These are phyloP conservation scores for Phocides pigmalion DNA, from an alignment of 1,140 invertebrate genomes.

Conservation along the genomic window DNA sequence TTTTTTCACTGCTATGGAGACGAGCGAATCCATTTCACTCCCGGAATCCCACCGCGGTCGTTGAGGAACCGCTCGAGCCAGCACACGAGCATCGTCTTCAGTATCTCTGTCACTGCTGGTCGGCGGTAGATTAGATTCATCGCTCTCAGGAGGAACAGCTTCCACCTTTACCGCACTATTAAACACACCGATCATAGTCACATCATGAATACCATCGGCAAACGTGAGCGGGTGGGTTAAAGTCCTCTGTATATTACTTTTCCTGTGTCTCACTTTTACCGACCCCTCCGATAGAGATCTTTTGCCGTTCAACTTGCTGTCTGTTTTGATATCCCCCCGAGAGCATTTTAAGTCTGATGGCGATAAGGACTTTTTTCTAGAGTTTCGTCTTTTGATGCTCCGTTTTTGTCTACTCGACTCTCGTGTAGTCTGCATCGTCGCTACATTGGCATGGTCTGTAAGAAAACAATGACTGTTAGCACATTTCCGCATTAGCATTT, in stretches of 20 bases:
- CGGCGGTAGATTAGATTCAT: conserved; percentile 74
- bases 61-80: conserved; percentile 52
- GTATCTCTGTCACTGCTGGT: conserved; percentile 77
- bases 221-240: conserved; percentile 77
- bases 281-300: conserved; percentile 80
- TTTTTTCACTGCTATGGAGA: conserved; percentile 74
- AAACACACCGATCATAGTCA: conserved; percentile 63
- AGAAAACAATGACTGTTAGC: conserved; percentile 34
- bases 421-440: conserved; percentile 73
- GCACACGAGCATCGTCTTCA: conserved; percentile 67
- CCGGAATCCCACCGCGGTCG: conserved; percentile 74
- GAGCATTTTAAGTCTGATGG: conserved; percentile 79
- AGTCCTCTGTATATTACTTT: conserved; percentile 78
- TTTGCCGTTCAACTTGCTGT: conserved; percentile 68
- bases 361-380: conserved; percentile 81
- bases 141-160: conserved; percentile 63
- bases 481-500: conserved; percentile 29
- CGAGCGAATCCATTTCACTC: conserved; percentile 80
- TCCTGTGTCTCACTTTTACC: conserved; percentile 78
- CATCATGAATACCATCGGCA: conserved; percentile 63
- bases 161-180: conserved; percentile 61
- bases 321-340: conserved; percentile 59
- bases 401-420: conserved; percentile 75
- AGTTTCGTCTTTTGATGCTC: conserved; percentile 78
- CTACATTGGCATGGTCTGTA: conserved; percentile 69